phyloP scores from a whole-genome alignment of 2,113 vertebrate species.

The Hystrix brachyura region DNA sequence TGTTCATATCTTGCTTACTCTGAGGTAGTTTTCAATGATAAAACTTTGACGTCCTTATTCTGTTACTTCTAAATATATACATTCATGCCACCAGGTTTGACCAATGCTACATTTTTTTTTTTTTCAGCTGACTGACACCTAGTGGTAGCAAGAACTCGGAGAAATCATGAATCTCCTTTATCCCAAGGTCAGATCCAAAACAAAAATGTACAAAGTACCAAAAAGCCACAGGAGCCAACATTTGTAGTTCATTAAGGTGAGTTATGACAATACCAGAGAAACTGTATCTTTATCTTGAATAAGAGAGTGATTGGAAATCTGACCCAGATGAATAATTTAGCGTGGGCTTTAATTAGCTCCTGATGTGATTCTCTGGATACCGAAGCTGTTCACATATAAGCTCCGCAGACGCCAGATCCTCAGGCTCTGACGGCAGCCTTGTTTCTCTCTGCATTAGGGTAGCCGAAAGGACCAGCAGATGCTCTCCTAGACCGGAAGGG shows the following conservation, averaged over 20 bases:
- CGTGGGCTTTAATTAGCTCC: neutral
- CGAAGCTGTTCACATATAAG: neutral
- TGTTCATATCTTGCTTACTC: constrained; percentile 38
- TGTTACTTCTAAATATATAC: constrained; percentile 13
- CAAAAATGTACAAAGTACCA: constrained; percentile 19
- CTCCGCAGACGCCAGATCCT: neutral
- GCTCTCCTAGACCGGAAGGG: neutral
- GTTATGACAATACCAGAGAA: constrained; percentile 15
- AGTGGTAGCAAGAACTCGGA: neutral
- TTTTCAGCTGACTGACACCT: neutral
- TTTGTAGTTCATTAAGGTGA: neutral
- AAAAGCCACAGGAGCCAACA: neutral
- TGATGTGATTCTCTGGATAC: neutral
- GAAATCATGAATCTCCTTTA: constrained; percentile 4
- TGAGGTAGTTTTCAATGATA: neutral
- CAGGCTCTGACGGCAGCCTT: neutral
- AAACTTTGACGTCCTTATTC: neutral
- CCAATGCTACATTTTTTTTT: neutral
- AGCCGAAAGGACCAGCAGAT: neutral
- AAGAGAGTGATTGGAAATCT: constrained; percentile 51
- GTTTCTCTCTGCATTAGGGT: neutral
- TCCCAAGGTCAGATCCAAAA: constrained; percentile 38
- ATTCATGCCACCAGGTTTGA: neutral
- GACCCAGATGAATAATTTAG: constrained; percentile 64
- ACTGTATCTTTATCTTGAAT: constrained; percentile 18